These are phyloP conservation scores for Delichon dasypus DNA, from an alignment of 2,797 vertebrate species.

Conservation along the genomic window DNA sequence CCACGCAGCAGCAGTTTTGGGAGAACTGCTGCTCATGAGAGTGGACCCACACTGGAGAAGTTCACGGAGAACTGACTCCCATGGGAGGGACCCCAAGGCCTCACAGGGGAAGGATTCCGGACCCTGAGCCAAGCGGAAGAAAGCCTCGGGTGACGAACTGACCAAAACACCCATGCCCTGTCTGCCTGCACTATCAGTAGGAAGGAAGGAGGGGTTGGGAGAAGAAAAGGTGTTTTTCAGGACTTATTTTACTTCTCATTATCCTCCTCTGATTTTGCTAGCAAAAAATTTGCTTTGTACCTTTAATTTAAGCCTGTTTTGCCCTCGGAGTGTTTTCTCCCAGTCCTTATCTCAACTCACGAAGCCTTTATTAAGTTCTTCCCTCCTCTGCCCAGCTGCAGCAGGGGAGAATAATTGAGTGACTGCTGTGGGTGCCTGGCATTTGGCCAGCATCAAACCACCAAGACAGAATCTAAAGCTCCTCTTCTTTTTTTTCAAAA, in stretches of 20 bases:
- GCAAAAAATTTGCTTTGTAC: neutral
- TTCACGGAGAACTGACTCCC: neutral
- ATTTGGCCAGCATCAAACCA: neutral
- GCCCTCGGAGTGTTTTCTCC: neutral
- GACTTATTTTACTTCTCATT: neutral
- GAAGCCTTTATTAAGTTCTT: neutral
- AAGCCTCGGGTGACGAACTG: accelerated
- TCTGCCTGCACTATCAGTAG: too few relatives aligned
- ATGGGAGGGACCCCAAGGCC: accelerated
- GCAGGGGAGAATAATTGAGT: neutral
- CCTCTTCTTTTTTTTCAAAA: neutral
- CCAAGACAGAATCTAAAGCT: neutral
- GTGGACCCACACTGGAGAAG: neutral
- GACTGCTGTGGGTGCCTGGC: neutral
- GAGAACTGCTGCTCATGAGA: neutral
- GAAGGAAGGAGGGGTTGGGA: neutral
- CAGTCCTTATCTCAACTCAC: neutral
- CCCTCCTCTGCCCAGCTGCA: neutral
- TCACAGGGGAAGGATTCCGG: neutral
- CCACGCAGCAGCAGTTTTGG: neutral
- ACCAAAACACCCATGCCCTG: neutral
- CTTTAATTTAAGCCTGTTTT: neutral
- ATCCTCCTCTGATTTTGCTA: neutral
- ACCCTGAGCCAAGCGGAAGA: neutral
- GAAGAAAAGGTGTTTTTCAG: neutral